A percentile compares a stretch with the other conserved stretches of the same genome.
Evolutionary conservation across 2,113 vertebrate genomes (phyloP).

Genomic region (Balaenoptera acutorostrata): DNA sequence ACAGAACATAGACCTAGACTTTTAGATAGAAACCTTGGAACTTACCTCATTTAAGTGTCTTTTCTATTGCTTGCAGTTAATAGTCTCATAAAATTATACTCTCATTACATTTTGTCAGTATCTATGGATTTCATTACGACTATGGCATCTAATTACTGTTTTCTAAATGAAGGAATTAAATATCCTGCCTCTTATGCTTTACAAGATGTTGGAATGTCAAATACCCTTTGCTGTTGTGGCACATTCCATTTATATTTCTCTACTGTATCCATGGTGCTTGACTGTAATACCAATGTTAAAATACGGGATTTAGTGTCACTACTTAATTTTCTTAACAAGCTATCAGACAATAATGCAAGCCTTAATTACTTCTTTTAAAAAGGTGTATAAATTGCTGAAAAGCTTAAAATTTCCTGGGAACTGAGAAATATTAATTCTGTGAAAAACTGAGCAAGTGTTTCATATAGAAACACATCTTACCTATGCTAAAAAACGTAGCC

Average conservation of each 20-base stretch:
- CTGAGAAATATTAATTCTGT: conserved; percentile 16
- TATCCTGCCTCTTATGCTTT: neutral
- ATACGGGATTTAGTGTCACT: neutral
- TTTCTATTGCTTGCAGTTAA: conserved; percentile 11
- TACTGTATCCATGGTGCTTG: neutral
- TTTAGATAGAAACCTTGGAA: neutral
- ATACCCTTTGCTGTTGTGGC: neutral
- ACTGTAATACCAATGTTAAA: conserved; percentile 44
- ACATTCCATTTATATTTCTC: conserved; percentile 15
- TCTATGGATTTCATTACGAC: conserved; percentile 37
- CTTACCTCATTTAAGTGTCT: neutral
- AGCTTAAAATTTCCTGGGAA: conserved; percentile 14
- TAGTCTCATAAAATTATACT: conserved; percentile 20
- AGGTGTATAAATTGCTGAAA: conserved; percentile 11
- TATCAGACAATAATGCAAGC: neutral
- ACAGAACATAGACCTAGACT: neutral
- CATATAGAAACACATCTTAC: neutral
- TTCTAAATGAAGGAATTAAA: conserved; percentile 23
- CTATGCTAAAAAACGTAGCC: neutral
- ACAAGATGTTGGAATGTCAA: neutral
- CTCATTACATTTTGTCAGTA: conserved; percentile 40
- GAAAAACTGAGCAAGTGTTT: neutral
- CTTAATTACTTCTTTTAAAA: neutral
- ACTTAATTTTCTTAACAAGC: conserved; percentile 53
- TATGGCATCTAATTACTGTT: conserved; percentile 40